These are phyloP conservation scores for Tauraco hartlaubi DNA, from an alignment of 2,797 vertebrate genomes.

Conservation along the genomic window DNA sequence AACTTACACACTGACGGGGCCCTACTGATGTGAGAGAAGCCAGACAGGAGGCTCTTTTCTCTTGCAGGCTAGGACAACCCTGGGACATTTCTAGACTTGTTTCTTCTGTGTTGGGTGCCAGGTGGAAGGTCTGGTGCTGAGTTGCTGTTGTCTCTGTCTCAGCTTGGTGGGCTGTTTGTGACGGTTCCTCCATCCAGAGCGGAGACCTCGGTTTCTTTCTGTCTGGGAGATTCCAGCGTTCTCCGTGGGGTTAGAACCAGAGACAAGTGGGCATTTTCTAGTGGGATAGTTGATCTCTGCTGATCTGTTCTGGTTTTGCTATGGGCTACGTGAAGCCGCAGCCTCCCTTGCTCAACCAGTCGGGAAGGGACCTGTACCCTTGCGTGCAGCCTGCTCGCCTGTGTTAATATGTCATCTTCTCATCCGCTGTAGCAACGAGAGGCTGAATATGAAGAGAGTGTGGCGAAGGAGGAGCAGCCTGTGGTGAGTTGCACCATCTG, in stretches of 20 bases:
- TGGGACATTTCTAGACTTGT: not conserved
- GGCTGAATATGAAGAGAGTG: slow-evolving; percentile 93
- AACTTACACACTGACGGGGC: not conserved
- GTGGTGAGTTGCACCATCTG: slow-evolving; percentile 84
- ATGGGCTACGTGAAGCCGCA: not conserved
- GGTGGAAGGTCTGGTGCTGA: not conserved
- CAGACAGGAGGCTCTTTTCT: not conserved
- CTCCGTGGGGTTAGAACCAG: not conserved
- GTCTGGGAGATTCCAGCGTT: not conserved
- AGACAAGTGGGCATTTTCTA: not conserved
- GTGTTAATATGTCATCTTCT: not conserved
- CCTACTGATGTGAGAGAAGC: not conserved
- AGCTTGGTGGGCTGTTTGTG: not conserved
- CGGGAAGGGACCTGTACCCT: not conserved
- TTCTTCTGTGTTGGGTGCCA: not conserved
- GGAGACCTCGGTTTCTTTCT: not conserved
- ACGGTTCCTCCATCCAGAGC: not conserved
- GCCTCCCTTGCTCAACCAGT: not conserved
- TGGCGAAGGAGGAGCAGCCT: slow-evolving; percentile 90
- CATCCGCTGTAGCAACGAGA: slow-evolving; percentile 87
- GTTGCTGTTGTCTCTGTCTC: not conserved
- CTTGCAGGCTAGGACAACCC: not conserved
- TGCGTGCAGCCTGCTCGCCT: not conserved
- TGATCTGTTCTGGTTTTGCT: not conserved
- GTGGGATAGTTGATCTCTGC: not conserved